Base-by-base conservation (phyloP, 2,888 invertebrate genomes). In the Alviniconcha strummeri region DNA sequence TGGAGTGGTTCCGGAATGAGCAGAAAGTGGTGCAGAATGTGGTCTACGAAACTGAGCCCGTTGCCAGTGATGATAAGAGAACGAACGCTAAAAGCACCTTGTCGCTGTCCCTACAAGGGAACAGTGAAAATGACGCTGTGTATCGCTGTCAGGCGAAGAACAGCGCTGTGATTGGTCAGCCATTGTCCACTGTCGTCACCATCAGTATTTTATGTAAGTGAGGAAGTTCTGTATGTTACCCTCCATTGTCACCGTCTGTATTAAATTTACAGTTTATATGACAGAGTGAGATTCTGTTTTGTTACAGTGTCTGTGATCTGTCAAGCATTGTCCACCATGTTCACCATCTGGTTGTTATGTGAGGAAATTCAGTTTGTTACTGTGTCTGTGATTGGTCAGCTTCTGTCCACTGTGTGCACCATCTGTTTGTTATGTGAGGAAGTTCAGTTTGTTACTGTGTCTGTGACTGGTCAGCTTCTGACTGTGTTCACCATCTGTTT, bases 91-190 rank as follows among this genome's bases (percentile, higher is more conserved):
- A 97, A 84, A 94, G 94, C 93, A 96, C 97, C 19, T 96, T 98
- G 90, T 96, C 97, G 0, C 97, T 99, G 94, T 96, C 96, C 69
- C 98, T 98, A 0, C 96, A 97, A 89, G 88, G 88, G 6, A 87
- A 87, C 15, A 96, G 97, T 0, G 96, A 96, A 69, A 98, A 99
- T 94, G 97, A 97, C 92, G 98, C 98, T 4, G 95, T 96, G 87
- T 99, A 97, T 94, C 96, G 97, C 82, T 99, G 99, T 93, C 97
- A 98, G 93, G 98, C 98, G 0, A 96, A 96, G 91, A 98, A 98
- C 94, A 96, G 96, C 76, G 98, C 98, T n/a, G 83, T 91, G 17
- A 96, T 96, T 91, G 97, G 97, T 0, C 95, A 97, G 91, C 96
- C 96, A 88, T 96, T 97, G 8, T 97, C 97, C 86, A 96, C 97